phyloP scores from a whole-genome alignment of 2,113 vertebrate species.

The Epinephelus moara region DNA sequence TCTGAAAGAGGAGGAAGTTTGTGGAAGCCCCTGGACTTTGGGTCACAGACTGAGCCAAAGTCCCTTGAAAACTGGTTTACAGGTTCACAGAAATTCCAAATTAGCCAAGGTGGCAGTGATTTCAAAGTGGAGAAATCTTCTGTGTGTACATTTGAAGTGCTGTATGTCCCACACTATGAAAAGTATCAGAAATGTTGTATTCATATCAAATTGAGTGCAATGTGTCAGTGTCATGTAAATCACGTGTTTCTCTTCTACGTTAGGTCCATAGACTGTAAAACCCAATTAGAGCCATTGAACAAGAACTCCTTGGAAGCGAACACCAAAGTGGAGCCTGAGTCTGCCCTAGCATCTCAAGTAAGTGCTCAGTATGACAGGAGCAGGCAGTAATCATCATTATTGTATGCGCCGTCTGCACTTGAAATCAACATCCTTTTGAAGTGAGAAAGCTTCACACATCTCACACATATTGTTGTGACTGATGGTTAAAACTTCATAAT shows the following conservation, averaged over 20 bases:
- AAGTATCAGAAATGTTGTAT: background rate
- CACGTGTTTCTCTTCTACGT: constrained; percentile 5
- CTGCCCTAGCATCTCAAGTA: constrained; percentile 91
- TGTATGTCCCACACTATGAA: background rate
- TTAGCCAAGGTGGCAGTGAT: background rate
- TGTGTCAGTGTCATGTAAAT: background rate
- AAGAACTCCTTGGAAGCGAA: constrained; percentile 89
- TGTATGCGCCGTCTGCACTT: constrained; percentile 27
- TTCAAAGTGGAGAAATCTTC: background rate
- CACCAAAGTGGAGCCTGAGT: constrained; percentile 89
- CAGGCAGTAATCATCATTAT: constrained; percentile 40
- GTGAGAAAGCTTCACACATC: constrained; percentile 4
- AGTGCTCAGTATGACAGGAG: constrained; percentile 60
- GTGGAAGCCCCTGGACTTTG: background rate
- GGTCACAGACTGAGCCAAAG: background rate
- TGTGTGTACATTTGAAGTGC: background rate
- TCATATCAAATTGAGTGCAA: background rate
- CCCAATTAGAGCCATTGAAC: constrained; percentile 86
- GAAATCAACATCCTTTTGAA: constrained; percentile 40
- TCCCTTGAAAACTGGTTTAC: background rate
- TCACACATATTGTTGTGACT: constrained; percentile 11
- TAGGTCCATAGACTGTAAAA: constrained; percentile 93
- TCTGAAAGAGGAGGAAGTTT: background rate
- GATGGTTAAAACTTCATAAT: constrained; percentile 14
- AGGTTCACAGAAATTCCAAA: background rate